A percentile compares a stretch with the other conserved stretches of the same genome.
These are phyloP conservation scores for Pampus argenteus DNA, from an alignment of 2,797 vertebrate genomes.

Conservation along the genomic window DNA sequence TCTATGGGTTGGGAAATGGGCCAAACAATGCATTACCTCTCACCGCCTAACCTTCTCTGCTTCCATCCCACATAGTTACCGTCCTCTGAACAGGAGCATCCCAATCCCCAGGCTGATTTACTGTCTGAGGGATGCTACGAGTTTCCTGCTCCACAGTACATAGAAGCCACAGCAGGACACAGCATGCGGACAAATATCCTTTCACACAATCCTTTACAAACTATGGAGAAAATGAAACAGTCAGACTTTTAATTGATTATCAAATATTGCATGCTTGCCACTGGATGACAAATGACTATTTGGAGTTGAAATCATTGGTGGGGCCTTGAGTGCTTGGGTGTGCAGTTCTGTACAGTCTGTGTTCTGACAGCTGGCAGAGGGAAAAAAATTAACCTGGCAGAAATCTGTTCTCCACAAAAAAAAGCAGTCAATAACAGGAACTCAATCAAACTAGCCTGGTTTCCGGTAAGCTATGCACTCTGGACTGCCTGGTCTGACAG, in stretches of 20 bases:
- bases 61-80: constrained; percentile 70
- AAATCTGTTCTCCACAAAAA: constrained; percentile 83
- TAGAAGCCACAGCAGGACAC: constrained; percentile 50
- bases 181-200: constrained; percentile 38
- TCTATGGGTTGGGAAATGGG: constrained; percentile 68
- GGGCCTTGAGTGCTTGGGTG: constrained; percentile 59
- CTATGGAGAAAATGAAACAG: constrained; percentile 34
- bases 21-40: constrained; percentile 79
- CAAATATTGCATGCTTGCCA: constrained; percentile 61
- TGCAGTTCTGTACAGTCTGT: constrained; percentile 72
- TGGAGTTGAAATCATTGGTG: constrained; percentile 59
- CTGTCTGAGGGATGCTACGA: constrained; percentile 50
- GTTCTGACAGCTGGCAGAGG: constrained; percentile 79
- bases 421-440: constrained; percentile 95
- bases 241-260: constrained; percentile 65
- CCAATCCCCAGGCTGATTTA: constrained; percentile 72
- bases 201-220: constrained; percentile 10
- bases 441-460: constrained; percentile 91
- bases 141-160: constrained; percentile 57
- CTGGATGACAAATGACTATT: constrained; percentile 72
- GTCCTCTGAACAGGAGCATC: constrained; percentile 68
- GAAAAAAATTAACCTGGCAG: constrained; percentile 79
- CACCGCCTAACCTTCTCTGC: constrained; percentile 72
- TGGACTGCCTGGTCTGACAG: constrained; percentile 80
- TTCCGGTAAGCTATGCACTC: constrained; percentile 85